Evolutionary conservation across 2,113 vertebrate genomes (phyloP), one percentile per base, ranked within the genome.

Genomic region (Misgurnus anguillicaudatus): DNA sequence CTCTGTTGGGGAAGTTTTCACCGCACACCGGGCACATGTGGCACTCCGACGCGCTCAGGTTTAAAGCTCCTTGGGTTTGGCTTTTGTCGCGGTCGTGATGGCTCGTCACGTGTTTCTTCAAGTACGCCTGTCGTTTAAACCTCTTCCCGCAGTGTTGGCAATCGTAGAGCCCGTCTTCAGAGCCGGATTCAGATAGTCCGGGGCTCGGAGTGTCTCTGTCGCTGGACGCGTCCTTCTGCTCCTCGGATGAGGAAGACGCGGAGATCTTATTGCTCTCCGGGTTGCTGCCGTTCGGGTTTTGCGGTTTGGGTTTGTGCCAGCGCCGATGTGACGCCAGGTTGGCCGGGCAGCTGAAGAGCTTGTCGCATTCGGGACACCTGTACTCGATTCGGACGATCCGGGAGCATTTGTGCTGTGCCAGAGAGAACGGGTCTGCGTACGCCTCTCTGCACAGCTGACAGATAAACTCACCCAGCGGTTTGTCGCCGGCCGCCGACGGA

Each of bases 351-450:
- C 94, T 95, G 92, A 98, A 98, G 71, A 95, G 93, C 89, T 98
- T 98, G 90, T 95, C 93, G 81, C 96, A 98, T 86, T 98, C 96
- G 0, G 96, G 96, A 71, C 96, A 98, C 87, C 95, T 91, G 92
- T 97, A 97, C 90, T 98, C 96, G 63, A 98, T 94, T 42, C 96
- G 93, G 48, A 98, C 95, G 85, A 98, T 98, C 81, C 96, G 90
- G 75, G 96, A 98, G 88, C 96, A 98, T 86, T 93, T 94, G 91
- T 98, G 96, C 91, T 97, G 96, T 3, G 96, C 96, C 83, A 98
- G 91, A 1, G 95, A 90, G 84, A 96, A 93, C 1, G 96, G 96
- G 87, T 98, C 96, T 6, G 88, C 91, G 87, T 96, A 96, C 61
- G 94, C 94, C 85, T 97, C 96, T 82, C 95, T 93, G 86, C 96